Evolutionary conservation across 2,113 vertebrate genomes (phyloP).

Genomic region (Malurus melanocephalus): DNA sequence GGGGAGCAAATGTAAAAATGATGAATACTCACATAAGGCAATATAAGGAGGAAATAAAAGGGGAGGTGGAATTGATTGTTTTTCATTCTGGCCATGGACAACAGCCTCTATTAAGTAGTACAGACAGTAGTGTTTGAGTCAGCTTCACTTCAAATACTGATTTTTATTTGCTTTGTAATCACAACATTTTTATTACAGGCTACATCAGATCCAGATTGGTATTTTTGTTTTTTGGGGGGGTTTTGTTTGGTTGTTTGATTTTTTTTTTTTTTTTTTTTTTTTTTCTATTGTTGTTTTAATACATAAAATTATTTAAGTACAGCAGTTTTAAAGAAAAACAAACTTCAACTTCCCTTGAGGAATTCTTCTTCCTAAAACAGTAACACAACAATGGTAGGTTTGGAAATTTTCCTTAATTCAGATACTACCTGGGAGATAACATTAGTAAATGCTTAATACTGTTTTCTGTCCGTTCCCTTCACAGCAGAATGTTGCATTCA

Average conservation of each 20-base stretch:
- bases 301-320: neutral
- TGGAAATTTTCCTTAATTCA: slow-evolving; percentile 5
- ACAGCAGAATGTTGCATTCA: neutral
- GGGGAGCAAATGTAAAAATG: neutral
- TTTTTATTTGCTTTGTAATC: slow-evolving; percentile 2
- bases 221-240: neutral
- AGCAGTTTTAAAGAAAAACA: neutral
- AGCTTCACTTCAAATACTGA: neutral
- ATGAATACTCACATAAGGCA: neutral
- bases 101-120: neutral
- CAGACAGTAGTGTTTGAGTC: neutral
- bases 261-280: too few relatives aligned
- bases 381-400: neutral
- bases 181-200: neutral
- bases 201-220: neutral
- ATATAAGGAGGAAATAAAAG: neutral
- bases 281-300: neutral
- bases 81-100: neutral
- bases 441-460: neutral
- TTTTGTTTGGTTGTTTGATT: neutral
- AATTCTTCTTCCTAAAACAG: neutral
- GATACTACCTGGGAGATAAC: neutral
- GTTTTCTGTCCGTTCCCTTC: neutral
- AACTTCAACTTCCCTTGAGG: neutral
- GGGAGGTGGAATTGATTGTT: neutral